Evolutionary conservation across 2,113 vertebrate genomes (phyloP), one percentile per base, ranked within the genome.

Genomic region (Mystacornis crossleyi): DNA sequence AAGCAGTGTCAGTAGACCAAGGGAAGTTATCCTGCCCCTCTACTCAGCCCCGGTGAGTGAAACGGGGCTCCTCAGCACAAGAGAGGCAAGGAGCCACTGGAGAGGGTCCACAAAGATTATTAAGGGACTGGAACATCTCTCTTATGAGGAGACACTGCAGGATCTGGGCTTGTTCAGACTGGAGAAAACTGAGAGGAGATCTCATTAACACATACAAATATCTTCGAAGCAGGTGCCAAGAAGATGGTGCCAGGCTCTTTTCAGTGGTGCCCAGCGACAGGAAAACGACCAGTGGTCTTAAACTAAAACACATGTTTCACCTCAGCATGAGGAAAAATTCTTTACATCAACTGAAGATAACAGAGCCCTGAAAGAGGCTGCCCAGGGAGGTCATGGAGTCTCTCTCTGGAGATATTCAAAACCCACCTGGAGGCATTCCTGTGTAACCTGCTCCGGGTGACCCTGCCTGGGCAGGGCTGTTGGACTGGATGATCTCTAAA

Each of bases 141-240:
- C 24, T 45, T 18, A 25, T 4, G 5, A 45, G 29, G 53, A 53
- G 14, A 60, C 1, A 21, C 11, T 47, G 23, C 0, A 0, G 6
- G 38, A 61, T 38, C 14, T 74, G 61, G 19, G 19, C 12, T 20
- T 40, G 13, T 40, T 67, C 6, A 8, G 5, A 9, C 51, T 51
- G 45, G 19, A 58, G 15, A 42, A 81, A 28, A 47, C 13, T 81
- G 28, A 45, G n/a, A 29, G 6, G 19, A 14, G 6, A n/a, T 45
- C n/a, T 81, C 53, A 12, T 47, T 12, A 34, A 40, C 2, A 1
- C 13, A 29, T 38, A 4, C 5, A 31, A 60, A 34, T 60, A 15
- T 67, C 29, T 67, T 24, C 11, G 31, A 34, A 53, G 7, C n/a
- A n/a, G 28, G 8, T 45, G 13, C 24, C 45, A 67, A 53, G 29